Evolutionary conservation across 2,797 vertebrate species (phyloP), one percentile per base, ranked within the genome.

Genomic region (Natrix natrix): DNA sequence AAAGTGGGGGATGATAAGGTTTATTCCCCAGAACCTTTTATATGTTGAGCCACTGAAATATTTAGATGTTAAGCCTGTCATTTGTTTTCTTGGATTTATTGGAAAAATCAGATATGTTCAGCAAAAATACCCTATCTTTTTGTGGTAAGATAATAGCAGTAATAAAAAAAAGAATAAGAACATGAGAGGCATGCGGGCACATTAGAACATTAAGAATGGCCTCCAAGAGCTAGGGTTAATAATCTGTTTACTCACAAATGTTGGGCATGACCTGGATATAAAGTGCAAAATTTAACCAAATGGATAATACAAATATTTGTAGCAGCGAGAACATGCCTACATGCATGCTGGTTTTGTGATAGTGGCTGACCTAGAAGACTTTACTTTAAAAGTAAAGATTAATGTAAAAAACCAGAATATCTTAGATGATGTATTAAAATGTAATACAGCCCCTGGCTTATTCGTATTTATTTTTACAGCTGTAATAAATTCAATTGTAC

Each of bases 371-470:
- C 89, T 89, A 56, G 43, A 95, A 96, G 94, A 89, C 93, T 28
- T 63, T 91, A 92, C 94, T 86, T 92, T 91, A 95, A 95, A 97
- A 90, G 8, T 93, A 95, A 94, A 95, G 86, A 90, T 86, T 95
- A 93, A 92, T 7, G 52, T 2, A 37, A 96, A 69, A 59, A 37
- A n/a, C 2, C 95, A 89, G 43, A 83, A 8, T 91, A 28, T 89
- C 37, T 96, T 11, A 92, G 66, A 94, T 92, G 94, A 88, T 43
- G 94, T 24, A 66, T 86, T 56, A 94, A 52, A 32, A 92, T 93
- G 69, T n/a, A 86, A 95, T 89, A 91, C 1, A 93, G 66, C 93
- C 93, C 87, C 94, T 94, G 95, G 93, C 95, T 96, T 92, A 93
- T 92, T 93, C 89, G 92, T 91, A 59, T 5, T 48, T 92, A 86